These are phyloP conservation scores for Camelus bactrianus DNA, from an alignment of 2,113 vertebrate genomes.

Conservation along the genomic window DNA sequence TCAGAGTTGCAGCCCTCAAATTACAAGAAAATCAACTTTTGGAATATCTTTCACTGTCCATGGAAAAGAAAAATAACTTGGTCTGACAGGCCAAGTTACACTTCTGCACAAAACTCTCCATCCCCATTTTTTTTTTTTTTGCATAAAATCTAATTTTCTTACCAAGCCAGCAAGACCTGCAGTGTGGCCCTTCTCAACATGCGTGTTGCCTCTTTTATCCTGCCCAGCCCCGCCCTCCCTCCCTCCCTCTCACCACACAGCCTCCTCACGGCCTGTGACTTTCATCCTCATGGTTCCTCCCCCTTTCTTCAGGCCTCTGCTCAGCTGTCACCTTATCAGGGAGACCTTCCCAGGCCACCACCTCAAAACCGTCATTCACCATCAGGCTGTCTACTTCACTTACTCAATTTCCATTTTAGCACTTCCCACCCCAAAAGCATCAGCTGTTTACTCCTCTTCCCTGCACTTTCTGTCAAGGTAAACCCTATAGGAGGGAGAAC, in stretches of 20 bases:
- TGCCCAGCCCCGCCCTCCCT: fast-evolving
- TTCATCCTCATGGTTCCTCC: fast-evolving
- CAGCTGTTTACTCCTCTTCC: background rate
- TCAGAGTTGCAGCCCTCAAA: background rate
- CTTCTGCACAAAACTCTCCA: background rate
- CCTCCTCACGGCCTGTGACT: background rate
- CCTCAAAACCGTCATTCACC: background rate
- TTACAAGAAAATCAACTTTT: background rate
- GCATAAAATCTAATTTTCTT: background rate
- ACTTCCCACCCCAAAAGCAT: background rate
- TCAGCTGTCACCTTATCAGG: background rate
- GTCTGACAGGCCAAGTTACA: background rate
- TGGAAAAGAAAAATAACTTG: background rate
- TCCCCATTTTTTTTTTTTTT: background rate
- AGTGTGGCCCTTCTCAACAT: fast-evolving
- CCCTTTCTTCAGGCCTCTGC: background rate
- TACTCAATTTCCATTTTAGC: background rate
- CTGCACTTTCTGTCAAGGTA: background rate
- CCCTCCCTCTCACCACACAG: background rate
- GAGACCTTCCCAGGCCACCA: background rate
- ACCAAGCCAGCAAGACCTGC: background rate
- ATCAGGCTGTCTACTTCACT: background rate
- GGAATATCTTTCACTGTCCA: background rate
- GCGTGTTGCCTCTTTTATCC: background rate
- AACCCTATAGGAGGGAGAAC: background rate